These are phyloP conservation scores for Eumeta japonica DNA, from an alignment of 1,140 invertebrate species.

Conservation along the genomic window DNA sequence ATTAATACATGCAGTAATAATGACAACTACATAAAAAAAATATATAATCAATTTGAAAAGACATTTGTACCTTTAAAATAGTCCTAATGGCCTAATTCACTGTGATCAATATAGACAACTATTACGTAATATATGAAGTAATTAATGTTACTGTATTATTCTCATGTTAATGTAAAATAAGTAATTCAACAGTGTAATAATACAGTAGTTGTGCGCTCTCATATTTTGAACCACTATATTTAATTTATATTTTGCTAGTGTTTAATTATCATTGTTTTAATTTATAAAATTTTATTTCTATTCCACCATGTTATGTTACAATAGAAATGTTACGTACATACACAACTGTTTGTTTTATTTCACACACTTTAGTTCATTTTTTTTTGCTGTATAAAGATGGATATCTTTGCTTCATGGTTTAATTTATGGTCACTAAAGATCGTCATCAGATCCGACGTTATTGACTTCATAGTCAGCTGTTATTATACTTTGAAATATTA, in stretches of 20 bases:
- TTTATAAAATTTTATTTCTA: conserved; percentile 55
- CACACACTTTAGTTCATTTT: not conserved
- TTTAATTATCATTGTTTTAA: conserved; percentile 51
- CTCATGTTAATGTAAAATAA: conserved; percentile 4
- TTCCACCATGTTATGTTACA: conserved; percentile 50
- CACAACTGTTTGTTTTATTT: not conserved
- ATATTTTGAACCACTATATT: too few species aligned
- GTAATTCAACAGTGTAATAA: conserved; percentile 4
- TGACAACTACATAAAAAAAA: too few species aligned
- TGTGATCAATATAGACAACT: conserved; percentile 3
- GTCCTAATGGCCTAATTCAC: too few species aligned
- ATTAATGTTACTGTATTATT: conserved; percentile 7
- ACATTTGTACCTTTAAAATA: too few species aligned
- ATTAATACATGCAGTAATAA: too few species aligned
- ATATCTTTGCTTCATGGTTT: too few species aligned
- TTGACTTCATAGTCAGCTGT: conserved; percentile 12
- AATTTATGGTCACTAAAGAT: too few species aligned
- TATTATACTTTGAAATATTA: not conserved
- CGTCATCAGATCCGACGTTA: too few species aligned
- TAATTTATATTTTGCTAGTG: conserved; percentile 25
- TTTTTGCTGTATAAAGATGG: conserved; percentile 15
- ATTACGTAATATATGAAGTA: conserved; percentile 3
- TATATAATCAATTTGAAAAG: too few species aligned
- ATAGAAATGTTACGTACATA: conserved; percentile 50
- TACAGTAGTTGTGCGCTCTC: conserved; percentile 5